A percentile compares a stretch with the other conserved stretches of the same genome.
phyloP scores from a whole-genome alignment of 2,888 invertebrate genomes.

The Tiliacea citrago region DNA sequence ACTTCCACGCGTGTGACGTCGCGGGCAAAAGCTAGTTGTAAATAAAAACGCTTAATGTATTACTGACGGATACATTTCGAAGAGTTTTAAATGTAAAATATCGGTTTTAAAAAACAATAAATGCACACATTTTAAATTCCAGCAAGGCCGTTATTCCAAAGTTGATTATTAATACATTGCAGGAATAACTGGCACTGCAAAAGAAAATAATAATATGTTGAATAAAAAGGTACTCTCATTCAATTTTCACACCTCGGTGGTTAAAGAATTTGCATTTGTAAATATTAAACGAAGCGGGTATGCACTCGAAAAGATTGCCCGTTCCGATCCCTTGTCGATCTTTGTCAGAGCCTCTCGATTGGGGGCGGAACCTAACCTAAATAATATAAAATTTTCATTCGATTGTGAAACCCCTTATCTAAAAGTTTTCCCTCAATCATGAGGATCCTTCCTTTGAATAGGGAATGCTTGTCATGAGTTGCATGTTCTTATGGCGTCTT shows the following conservation, averaged over 20 bases:
- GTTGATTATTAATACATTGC: constrained; percentile 28
- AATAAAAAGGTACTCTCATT: constrained; percentile 38
- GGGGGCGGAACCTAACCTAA: constrained; percentile 18
- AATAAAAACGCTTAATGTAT: constrained; percentile 6
- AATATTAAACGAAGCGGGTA: constrained; percentile 48
- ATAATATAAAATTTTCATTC: constrained; percentile 51
- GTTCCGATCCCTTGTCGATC: constrained; percentile 58
- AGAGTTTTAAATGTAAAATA: constrained; percentile 15
- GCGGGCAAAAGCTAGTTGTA: not conserved
- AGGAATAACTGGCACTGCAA: constrained; percentile 18
- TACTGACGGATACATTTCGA: not conserved
- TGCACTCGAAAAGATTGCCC: constrained; percentile 56
- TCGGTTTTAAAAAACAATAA: constrained; percentile 19
- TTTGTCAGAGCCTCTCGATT: constrained; percentile 51
- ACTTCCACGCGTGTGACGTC: too few species aligned
- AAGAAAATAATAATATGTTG: constrained; percentile 36
- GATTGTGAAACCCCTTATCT: constrained; percentile 46
- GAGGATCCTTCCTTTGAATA: constrained; percentile 38
- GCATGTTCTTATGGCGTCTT: constrained; percentile 28
- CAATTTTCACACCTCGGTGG: constrained; percentile 50
- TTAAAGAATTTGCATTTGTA: constrained; percentile 55
- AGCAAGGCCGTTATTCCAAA: not conserved
- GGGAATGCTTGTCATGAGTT: constrained; percentile 17
- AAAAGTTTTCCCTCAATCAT: constrained; percentile 45
- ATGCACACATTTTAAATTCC: constrained; percentile 8